These are phyloP conservation scores for Vidua chalybeata DNA, from an alignment of 2,113 vertebrate species.

Conservation along the genomic window DNA sequence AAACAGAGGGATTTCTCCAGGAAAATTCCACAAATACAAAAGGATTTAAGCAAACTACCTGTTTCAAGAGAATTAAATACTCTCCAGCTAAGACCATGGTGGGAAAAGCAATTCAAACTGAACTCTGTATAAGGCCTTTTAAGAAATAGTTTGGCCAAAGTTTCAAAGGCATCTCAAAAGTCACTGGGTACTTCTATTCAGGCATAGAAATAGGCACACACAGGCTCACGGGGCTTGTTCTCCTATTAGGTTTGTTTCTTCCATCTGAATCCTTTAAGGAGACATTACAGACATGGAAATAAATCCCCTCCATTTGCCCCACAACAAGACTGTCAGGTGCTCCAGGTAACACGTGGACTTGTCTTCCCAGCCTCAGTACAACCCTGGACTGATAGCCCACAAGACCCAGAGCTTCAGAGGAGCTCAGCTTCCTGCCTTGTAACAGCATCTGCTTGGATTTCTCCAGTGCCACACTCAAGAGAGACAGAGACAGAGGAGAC, in stretches of 20 bases:
- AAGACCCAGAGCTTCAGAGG: background rate
- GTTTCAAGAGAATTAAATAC: background rate
- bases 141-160: background rate
- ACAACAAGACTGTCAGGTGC: background rate
- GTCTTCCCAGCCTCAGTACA: background rate
- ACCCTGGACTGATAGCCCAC: background rate
- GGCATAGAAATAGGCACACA: background rate
- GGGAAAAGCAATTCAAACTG: background rate
- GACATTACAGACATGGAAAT: background rate
- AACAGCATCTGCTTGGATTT: background rate
- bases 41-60: background rate
- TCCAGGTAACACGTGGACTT: background rate
- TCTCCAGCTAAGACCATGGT: background rate
- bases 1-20: background rate
- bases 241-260: background rate
- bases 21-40: background rate
- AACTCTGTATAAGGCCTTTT: background rate
- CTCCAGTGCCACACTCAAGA: background rate
- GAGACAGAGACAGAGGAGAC: background rate
- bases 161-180: slow-evolving; percentile 9
- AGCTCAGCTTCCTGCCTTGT: background rate
- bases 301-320: background rate
- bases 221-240: background rate
- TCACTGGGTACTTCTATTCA: background rate
- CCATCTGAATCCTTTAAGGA: background rate